Percentiles rank a stretch among this genome's conserved stretches.
phyloP scores from a whole-genome alignment of 1,140 invertebrate species.

The Drosophila oshimai region DNA sequence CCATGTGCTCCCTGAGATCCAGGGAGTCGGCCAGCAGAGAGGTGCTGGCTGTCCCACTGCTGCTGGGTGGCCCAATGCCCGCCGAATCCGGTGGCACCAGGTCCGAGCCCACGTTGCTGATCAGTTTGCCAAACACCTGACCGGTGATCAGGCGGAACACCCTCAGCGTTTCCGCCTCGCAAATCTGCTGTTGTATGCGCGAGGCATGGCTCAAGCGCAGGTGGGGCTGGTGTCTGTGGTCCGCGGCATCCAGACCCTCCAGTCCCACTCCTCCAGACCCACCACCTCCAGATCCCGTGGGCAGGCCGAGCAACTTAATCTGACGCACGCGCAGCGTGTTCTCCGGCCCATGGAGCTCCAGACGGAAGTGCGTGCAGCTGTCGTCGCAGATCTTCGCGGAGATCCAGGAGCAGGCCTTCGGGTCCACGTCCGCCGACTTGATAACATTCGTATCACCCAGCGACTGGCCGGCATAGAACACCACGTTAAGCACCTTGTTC shows the following conservation, averaged over 20 bases:
- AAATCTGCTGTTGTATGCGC: conserved; percentile 92
- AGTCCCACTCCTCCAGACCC: background rate
- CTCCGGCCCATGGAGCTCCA: conserved; percentile 96
- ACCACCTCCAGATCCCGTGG: conserved; percentile 16
- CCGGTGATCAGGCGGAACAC: conserved; percentile 95
- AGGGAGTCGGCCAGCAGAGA: conserved; percentile 76
- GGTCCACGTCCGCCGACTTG: conserved; percentile 92
- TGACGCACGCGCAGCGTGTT: conserved; percentile 94
- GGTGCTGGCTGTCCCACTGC: background rate
- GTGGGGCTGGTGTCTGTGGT: conserved; percentile 33
- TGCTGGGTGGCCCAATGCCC: background rate
- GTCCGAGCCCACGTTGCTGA: conserved; percentile 82
- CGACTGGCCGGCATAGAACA: conserved; percentile 91
- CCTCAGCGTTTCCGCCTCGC: conserved; percentile 95
- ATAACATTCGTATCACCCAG: conserved; percentile 91
- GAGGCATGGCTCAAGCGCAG: conserved; percentile 67
- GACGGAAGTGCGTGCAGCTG: conserved; percentile 84
- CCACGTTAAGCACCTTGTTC: conserved; percentile 94
- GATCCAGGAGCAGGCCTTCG: conserved; percentile 91
- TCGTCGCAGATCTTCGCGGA: conserved; percentile 88
- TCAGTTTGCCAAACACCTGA: conserved; percentile 95
- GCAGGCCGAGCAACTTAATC: conserved; percentile 84
- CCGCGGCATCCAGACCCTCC: conserved; percentile 27
- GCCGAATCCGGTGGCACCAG: conserved; percentile 28
- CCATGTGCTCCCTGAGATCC: conserved; percentile 97